These are phyloP conservation scores for Eudemis profundana DNA, from an alignment of 2,888 invertebrate species.

Conservation along the genomic window DNA sequence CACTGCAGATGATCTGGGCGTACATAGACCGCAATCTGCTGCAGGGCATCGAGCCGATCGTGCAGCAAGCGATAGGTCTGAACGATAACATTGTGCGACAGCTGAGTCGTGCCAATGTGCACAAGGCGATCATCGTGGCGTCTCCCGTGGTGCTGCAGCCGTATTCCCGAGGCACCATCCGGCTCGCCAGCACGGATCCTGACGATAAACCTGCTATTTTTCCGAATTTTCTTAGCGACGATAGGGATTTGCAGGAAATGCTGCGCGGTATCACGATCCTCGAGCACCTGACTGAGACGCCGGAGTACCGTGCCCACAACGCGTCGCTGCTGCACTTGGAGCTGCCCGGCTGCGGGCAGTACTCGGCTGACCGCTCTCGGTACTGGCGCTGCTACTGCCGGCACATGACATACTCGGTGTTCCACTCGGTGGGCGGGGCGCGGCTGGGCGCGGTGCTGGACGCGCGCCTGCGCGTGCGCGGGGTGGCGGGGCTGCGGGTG, in stretches of 20 bases:
- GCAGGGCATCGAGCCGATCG: conserved; percentile 44
- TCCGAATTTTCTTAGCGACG: conserved; percentile 62
- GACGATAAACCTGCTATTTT: conserved; percentile 56
- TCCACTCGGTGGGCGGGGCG: conserved; percentile 65
- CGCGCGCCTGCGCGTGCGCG: conserved; percentile 59
- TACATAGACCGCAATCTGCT: conserved; percentile 55
- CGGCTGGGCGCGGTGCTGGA: conserved; percentile 64
- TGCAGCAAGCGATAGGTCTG: conserved; percentile 50
- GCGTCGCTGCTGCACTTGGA: conserved; percentile 55
- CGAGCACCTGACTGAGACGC: conserved; percentile 56
- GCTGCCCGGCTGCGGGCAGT: conserved; percentile 57
- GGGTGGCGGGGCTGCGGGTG: conserved; percentile 59
- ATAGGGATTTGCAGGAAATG: conserved; percentile 59
- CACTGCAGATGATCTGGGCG: conserved; percentile 60
- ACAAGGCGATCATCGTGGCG: conserved; percentile 54
- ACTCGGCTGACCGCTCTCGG: conserved; percentile 33
- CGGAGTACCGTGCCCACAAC: conserved; percentile 50
- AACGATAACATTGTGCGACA: conserved; percentile 54
- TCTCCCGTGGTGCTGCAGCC: conserved; percentile 61
- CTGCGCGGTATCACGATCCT: conserved; percentile 58
- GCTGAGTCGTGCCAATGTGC: conserved; percentile 52
- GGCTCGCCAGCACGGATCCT: conserved; percentile 59
- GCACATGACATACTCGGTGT: conserved; percentile 64
- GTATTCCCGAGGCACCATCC: conserved; percentile 60
- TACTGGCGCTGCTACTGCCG: conserved; percentile 70